phyloP scores from a whole-genome alignment of 2,113 vertebrate genomes.

The Thoracochromis brauschi region DNA sequence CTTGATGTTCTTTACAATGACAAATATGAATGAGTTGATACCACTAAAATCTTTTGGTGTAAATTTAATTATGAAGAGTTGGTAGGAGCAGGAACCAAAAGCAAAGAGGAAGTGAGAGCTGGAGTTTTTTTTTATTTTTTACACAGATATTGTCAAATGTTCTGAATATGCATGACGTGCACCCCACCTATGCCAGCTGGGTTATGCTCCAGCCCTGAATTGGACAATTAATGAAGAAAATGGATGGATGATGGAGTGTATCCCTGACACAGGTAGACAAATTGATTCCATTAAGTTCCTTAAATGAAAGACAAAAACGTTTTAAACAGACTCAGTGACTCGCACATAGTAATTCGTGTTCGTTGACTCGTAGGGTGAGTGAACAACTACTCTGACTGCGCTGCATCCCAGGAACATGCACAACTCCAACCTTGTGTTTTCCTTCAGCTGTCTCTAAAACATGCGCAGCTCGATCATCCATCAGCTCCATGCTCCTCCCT shows the following conservation, averaged over 20 bases:
- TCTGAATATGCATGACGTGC: neutral
- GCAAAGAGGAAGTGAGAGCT: neutral
- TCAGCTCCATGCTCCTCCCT: neutral
- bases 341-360: neutral
- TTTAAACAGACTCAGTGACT: neutral
- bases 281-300: neutral
- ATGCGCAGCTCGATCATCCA: neutral
- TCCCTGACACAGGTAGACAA: neutral
- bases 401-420: neutral
- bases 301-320: neutral
- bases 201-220: neutral
- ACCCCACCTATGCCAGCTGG: neutral
- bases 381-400: neutral
- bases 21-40: neutral
- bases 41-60: neutral
- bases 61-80: neutral
- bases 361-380: neutral
- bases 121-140: rapidly evolving
- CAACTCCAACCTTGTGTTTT: neutral
- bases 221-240: neutral
- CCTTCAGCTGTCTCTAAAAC: neutral
- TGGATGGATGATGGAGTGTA: neutral
- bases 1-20: neutral
- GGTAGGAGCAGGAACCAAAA: neutral
- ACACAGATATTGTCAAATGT: neutral